Base-by-base conservation (phyloP, 2,888 invertebrate genomes). In the Kuschelorhynchus macadamiae region DNA sequence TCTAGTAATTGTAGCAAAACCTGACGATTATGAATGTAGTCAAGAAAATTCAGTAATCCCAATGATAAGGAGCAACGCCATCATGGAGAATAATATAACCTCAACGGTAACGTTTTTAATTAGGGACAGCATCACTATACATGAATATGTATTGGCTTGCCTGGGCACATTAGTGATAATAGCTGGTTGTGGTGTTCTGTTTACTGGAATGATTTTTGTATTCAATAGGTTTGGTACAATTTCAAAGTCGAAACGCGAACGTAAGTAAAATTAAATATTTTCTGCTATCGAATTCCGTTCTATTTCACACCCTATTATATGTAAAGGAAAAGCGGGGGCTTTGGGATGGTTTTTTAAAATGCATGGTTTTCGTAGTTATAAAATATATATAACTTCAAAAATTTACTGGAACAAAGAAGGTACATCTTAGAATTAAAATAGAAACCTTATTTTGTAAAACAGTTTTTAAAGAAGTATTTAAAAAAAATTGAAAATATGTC, bases 1-100 rank as follows among this genome's bases (percentile, higher is more conserved):
- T 84, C 86, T 94, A 33, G 92, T 94, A 1, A 88, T 94, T 77
- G 90, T 92, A 49, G 90, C 91, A 69, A 90, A 90, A 81, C 88
- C 90, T 0, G 88, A 88, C 0, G 90, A 92, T 72, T 86, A 85
- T 25, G 88, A 88, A 7, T 89, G 89, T 71, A 82, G 83, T 0
- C 78, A 80, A 71, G 77, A 77, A 30, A 76, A 71, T 56, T 80
- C 81, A 0, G 39, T 78, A 8, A 68, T 79, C 44, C 78, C 79
- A 79, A 0, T 85, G 85, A 5, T 77, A 11, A 71, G 73, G 59
- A 9, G 12, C 4, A 30, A 21, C 12, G 25, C 16, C 9, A 32
- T 67, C 4, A 46, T 47, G 11, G 61, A 61, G 14, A 68, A 64
- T 17, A 42, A 55, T 11, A 39, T 72, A 11, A 46, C 32, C 11